A percentile compares a stretch with the other conserved stretches of the same genome.
These are phyloP conservation scores for Myotis pilosus DNA, from an alignment of 2,797 vertebrate genomes.

Conservation along the genomic window DNA sequence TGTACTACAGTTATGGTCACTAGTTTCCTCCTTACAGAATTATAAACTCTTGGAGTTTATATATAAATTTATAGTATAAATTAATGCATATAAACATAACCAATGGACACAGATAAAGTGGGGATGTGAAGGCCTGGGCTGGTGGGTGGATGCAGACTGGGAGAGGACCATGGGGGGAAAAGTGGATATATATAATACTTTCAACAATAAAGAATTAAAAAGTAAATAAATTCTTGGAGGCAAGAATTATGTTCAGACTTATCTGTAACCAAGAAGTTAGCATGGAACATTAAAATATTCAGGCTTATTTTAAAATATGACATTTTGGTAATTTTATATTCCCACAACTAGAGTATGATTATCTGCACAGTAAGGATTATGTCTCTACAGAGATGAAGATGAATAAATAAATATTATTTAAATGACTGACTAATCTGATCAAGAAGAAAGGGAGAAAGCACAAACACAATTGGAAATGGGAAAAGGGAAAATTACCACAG, in stretches of 20 bases:
- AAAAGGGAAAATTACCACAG: background rate
- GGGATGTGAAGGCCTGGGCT: no score
- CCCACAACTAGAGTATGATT: background rate
- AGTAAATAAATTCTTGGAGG: background rate
- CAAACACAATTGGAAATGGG: background rate
- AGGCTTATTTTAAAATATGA: background rate
- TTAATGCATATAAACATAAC: no score
- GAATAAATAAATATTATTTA: background rate
- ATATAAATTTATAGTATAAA: no score
- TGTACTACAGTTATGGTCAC: background rate
- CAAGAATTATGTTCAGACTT: background rate
- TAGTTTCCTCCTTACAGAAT: background rate
- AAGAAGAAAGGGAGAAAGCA: background rate
- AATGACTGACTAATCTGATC: conserved; percentile 10
- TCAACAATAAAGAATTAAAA: no score
- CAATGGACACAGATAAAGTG: no score
- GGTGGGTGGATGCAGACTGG: no score
- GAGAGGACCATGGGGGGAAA: no score
- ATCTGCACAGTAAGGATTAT: background rate
- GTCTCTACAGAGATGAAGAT: background rate
- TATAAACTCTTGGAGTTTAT: background rate
- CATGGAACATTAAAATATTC: background rate
- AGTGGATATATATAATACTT: no score
- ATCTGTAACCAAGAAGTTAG: background rate
- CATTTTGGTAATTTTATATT: background rate